phyloP scores from a whole-genome alignment of 1,140 invertebrate species.

The Drosophila arawakana region DNA sequence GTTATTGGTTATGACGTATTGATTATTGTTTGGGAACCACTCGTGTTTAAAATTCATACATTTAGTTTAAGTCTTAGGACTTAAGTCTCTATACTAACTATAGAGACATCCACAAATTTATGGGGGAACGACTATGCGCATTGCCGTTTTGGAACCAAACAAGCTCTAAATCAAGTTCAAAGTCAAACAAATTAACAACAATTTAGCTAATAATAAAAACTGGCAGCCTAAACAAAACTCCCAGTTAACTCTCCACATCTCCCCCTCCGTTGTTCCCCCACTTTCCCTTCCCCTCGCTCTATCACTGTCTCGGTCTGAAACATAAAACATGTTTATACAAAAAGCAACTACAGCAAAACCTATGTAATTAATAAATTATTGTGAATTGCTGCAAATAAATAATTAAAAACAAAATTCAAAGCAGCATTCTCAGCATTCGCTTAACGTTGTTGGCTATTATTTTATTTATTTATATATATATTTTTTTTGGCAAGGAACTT shows the following conservation, averaged over 20 bases:
- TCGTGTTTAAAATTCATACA: neutral
- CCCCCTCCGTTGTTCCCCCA: neutral
- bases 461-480: neutral
- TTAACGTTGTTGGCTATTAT: conserved; percentile 53
- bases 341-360: conserved; percentile 35
- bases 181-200: conserved; percentile 80
- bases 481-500: conserved; percentile 68
- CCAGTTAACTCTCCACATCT: neutral
- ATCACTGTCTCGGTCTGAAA: conserved; percentile 3
- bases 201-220: conserved; percentile 73
- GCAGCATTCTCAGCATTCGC: conserved; percentile 16
- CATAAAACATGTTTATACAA: conserved; percentile 53
- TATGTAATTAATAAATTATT: conserved; percentile 53
- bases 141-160: conserved; percentile 54
- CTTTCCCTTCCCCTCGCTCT: neutral
- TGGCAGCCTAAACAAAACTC: conserved; percentile 33
- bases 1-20: conserved; percentile 4
- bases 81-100: neutral
- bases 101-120: conserved; percentile 25
- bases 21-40: conserved; percentile 3
- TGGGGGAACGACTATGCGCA: conserved; percentile 39
- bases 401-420: conserved; percentile 70
- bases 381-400: conserved; percentile 71
- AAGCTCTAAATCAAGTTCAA: conserved; percentile 81
- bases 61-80: neutral